These are phyloP conservation scores for Passer montanus DNA, from an alignment of 2,113 vertebrate species.

Conservation along the genomic window DNA sequence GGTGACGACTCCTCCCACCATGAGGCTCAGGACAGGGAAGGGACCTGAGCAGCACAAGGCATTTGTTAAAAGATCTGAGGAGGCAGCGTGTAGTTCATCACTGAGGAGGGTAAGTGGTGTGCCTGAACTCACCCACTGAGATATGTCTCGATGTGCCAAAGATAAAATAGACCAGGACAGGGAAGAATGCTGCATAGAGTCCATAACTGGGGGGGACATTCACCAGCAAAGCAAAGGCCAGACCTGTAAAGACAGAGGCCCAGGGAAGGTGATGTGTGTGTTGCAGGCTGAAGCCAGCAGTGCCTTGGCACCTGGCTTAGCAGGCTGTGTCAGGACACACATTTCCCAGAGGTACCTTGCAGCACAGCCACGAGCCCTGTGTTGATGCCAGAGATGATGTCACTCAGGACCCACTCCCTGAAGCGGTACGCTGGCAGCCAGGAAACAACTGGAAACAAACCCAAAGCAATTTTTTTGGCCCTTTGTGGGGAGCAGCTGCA, in stretches of 20 bases:
- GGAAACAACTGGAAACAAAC: constrained; percentile 82
- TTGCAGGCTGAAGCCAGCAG: neutral
- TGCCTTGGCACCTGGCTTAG: neutral
- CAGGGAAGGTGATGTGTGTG: rapidly evolving
- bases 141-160: constrained; percentile 94
- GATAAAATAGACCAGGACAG: constrained; percentile 88
- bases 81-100: neutral
- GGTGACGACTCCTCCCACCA: constrained; percentile 84
- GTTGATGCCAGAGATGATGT: constrained; percentile 91
- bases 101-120: neutral
- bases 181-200: constrained; percentile 92
- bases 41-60: constrained; percentile 75
- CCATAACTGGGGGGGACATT: constrained; percentile 87
- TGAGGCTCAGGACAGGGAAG: constrained; percentile 89
- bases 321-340: neutral
- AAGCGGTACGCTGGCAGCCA: constrained; percentile 87
- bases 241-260: constrained; percentile 73
- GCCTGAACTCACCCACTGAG: constrained; percentile 86
- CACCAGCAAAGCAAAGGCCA: constrained; percentile 91
- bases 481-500: constrained; percentile 84
- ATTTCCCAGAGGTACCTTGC: constrained; percentile 80
- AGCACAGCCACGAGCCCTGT: constrained; percentile 94
- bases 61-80: neutral
- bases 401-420: constrained; percentile 89
- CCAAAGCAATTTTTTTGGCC: constrained; percentile 77